phyloP scores from a whole-genome alignment of 2,888 invertebrate species.

The Augochlorella aurata region DNA sequence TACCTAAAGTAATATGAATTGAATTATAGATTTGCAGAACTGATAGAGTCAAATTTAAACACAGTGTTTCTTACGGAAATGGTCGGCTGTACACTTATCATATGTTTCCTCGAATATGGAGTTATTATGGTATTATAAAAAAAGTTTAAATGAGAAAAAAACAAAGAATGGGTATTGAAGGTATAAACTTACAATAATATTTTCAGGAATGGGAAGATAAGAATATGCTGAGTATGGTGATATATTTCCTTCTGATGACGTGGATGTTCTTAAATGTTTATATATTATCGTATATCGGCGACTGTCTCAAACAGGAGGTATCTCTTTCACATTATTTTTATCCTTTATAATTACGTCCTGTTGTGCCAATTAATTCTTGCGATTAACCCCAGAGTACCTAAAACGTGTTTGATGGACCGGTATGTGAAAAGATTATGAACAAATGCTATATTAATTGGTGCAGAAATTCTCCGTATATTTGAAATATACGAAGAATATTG shows the following conservation, averaged over 20 bases:
- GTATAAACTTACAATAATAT: neutral
- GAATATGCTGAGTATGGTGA: conserved; percentile 46
- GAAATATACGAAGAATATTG: neutral
- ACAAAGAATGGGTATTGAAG: neutral
- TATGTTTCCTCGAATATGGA: conserved; percentile 76
- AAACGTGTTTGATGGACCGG: too few species aligned
- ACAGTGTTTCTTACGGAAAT: conserved; percentile 73
- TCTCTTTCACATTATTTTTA: neutral
- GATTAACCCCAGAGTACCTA: too few species aligned
- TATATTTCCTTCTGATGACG: conserved; percentile 60
- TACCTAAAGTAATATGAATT: conserved; percentile 17
- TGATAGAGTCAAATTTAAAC: conserved; percentile 73
- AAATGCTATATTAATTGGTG: neutral
- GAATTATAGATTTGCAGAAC: conserved; percentile 73
- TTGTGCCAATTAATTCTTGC: neutral
- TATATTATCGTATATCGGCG: conserved; percentile 75
- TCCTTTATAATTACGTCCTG: neutral
- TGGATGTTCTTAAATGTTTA: conserved; percentile 71
- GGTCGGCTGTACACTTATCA: conserved; percentile 76
- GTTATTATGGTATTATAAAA: conserved; percentile 65
- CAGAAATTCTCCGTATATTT: neutral
- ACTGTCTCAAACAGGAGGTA: conserved; percentile 71
- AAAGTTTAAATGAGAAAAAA: neutral
- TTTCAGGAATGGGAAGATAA: conserved; percentile 60
- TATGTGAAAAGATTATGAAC: neutral